phyloP scores from a whole-genome alignment of 2,113 vertebrate species.

The Thamnaconus septentrionalis region DNA sequence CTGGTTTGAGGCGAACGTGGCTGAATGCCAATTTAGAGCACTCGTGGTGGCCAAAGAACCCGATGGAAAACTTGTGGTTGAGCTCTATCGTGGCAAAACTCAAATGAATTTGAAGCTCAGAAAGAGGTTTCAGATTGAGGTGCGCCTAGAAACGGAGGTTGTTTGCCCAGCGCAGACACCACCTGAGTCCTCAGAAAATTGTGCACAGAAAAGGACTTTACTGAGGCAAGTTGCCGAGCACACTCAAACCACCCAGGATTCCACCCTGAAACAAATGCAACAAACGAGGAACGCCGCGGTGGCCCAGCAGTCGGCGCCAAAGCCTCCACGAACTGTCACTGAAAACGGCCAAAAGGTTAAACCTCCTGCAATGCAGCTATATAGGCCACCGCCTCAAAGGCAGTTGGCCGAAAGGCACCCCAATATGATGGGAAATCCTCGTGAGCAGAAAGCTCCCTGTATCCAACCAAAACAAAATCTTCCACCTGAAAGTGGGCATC shows the following conservation, averaged over 20 bases:
- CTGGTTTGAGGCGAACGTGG: slow-evolving; percentile 82
- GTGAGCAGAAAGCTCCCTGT: not conserved
- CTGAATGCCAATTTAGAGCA: slow-evolving; percentile 77
- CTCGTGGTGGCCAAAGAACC: slow-evolving; percentile 84
- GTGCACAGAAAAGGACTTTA: not conserved
- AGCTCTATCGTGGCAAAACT: slow-evolving; percentile 81
- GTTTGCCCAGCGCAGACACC: not conserved
- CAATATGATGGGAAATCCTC: not conserved
- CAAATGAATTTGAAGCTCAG: slow-evolving; percentile 85
- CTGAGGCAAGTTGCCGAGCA: not conserved
- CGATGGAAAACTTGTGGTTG: slow-evolving; percentile 84
- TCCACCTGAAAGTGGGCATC: not conserved
- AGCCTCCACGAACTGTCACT: not conserved
- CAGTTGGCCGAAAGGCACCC: not conserved
- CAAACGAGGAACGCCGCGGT: not conserved
- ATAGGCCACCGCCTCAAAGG: slow-evolving; percentile 57
- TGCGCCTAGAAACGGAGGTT: slow-evolving; percentile 17
- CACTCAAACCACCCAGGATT: not conserved
- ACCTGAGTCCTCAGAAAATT: slow-evolving; percentile 4
- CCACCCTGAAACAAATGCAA: not conserved
- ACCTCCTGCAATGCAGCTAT: slow-evolving; percentile 22
- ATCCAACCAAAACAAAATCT: not conserved
- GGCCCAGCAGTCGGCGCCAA: slow-evolving; percentile 1
- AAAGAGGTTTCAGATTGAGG: slow-evolving; percentile 67
- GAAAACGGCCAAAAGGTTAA: slow-evolving; percentile 31